Conservation (phyloP, 92 coral and sea anemone genomes). For the Actinostola sp. region DNA sequence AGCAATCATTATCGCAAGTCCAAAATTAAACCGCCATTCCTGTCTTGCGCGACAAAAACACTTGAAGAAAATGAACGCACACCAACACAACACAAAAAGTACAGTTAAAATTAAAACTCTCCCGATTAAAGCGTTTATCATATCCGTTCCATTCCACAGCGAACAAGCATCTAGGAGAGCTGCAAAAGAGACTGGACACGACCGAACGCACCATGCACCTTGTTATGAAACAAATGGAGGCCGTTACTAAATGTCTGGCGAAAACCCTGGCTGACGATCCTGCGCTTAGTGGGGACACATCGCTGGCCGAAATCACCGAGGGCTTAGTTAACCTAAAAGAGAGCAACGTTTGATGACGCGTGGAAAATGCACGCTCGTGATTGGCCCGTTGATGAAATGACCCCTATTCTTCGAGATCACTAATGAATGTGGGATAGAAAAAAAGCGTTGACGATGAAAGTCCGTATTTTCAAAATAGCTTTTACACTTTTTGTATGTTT, state of each 20-base stretch:
- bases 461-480: neutral
- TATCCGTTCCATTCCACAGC: slow-evolving; percentile 50
- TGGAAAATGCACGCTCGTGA: slow-evolving; percentile 1
- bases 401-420: neutral
- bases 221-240: slow-evolving; percentile 99
- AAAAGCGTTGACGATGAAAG: neutral
- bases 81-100: too few relatives aligned
- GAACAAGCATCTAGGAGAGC: slow-evolving; percentile 86
- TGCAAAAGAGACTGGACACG: slow-evolving; percentile 96
- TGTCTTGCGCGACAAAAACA: too few relatives aligned
- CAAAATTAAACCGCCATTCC: too few relatives aligned
- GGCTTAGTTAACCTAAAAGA: slow-evolving; percentile 93
- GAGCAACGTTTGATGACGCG: slow-evolving; percentile 77
- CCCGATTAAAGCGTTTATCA: neutral
- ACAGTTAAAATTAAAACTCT: neutral
- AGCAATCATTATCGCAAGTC: too few relatives aligned
- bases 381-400: neutral
- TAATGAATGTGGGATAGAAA: neutral
- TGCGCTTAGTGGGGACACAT: slow-evolving; percentile 83
- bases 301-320: slow-evolving; percentile 87
- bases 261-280: slow-evolving; percentile 94
- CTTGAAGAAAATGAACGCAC: too few relatives aligned
- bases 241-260: slow-evolving; percentile 98
- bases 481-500: slow-evolving; percentile 3
- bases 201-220: slow-evolving; percentile 99